phyloP scores from a whole-genome alignment of 2,888 invertebrate genomes.

The Nezara viridula region DNA sequence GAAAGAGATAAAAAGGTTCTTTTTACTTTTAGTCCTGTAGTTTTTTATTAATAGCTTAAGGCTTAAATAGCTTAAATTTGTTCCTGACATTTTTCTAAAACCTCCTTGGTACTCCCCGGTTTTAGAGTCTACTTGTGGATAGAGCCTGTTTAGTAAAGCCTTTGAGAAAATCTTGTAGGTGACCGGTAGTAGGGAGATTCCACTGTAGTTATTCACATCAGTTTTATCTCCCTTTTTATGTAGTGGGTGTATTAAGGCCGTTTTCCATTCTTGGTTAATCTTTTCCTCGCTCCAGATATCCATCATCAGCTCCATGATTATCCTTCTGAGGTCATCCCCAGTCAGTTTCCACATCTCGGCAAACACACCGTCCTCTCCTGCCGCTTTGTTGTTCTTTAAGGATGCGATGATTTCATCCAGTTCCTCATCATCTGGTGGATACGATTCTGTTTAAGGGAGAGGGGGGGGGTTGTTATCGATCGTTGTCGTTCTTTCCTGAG shows the following conservation, averaged over 20 bases:
- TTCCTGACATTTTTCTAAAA: too few species aligned
- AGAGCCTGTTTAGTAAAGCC: too few species aligned
- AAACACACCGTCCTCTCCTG: background rate
- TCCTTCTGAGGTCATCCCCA: background rate
- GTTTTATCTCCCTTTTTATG: background rate
- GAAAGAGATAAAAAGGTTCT: too few species aligned
- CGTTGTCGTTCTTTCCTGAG: background rate
- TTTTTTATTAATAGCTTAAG: too few species aligned
- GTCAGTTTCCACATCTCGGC: background rate
- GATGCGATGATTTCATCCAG: background rate
- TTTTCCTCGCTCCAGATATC: background rate
- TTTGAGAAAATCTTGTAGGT: background rate
- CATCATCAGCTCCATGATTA: background rate
- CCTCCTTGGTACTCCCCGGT: background rate
- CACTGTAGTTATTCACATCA: background rate
- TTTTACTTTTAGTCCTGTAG: too few species aligned
- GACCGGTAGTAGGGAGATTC: background rate
- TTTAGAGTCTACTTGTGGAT: background rate
- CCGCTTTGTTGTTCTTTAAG: background rate
- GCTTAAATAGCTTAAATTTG: too few species aligned
- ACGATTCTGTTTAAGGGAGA: background rate
- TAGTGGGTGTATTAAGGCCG: background rate
- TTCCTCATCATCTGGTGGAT: background rate
- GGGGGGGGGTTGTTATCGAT: background rate
- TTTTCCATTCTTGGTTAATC: background rate